phyloP scores from a whole-genome alignment of 2,113 vertebrate species.

The Apaloderma vittatum region DNA sequence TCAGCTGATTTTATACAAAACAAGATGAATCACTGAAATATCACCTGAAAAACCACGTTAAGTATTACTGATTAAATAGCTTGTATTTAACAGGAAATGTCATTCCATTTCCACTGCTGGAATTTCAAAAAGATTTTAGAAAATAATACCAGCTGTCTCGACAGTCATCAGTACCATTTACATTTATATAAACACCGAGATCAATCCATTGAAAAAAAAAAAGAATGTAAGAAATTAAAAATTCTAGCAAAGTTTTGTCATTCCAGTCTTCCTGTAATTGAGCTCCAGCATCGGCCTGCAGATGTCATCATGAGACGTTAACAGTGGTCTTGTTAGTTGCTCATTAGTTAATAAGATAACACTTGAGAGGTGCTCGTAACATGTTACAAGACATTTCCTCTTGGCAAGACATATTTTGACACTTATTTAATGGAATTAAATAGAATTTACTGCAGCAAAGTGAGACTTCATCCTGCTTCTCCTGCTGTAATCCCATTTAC shows the following conservation, averaged over 20 bases:
- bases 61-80: not conserved
- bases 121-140: slow-evolving; percentile 6
- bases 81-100: slow-evolving; percentile 17
- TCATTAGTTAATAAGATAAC: not conserved
- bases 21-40: not conserved
- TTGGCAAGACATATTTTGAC: not conserved
- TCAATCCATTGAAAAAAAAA: slow-evolving; percentile 24
- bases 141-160: slow-evolving; percentile 7
- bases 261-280: slow-evolving; percentile 32
- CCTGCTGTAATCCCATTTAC: not conserved
- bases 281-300: not conserved
- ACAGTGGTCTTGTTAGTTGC: slow-evolving; percentile 14
- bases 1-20: slow-evolving; percentile 36
- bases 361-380: slow-evolving; percentile 35
- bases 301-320: not conserved
- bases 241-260: slow-evolving; percentile 16
- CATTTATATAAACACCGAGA: slow-evolving; percentile 8
- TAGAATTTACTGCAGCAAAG: not conserved
- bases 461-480: not conserved
- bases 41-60: not conserved
- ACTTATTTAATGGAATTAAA: not conserved
- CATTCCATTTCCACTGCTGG: not conserved
- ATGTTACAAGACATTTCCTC: not conserved
- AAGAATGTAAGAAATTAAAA: not conserved
- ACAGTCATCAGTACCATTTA: slow-evolving; percentile 27